A percentile compares a stretch with the other conserved stretches of the same genome.
Conservation (phyloP, 53 echinoderm and acorn worm genomes). For the Echinometra lucunter region DNA sequence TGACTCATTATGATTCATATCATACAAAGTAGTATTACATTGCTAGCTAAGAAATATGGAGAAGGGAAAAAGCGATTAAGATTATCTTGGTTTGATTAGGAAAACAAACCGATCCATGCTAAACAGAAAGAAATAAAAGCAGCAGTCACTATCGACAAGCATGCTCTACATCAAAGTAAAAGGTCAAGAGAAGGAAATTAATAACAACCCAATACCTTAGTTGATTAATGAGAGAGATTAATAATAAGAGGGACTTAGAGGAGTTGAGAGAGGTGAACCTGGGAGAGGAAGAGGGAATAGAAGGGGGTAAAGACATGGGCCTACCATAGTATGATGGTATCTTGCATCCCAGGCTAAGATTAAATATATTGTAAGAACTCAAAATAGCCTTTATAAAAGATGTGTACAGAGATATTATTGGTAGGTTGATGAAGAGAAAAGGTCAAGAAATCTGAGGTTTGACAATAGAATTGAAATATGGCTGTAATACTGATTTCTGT, state of each 20-base stretch:
- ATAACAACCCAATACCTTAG: not conserved
- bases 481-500: not conserved
- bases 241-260: not conserved
- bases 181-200: slow-evolving; percentile 44
- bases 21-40: not conserved
- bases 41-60: not conserved
- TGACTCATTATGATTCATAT: slow-evolving; percentile 5
- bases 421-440: not conserved
- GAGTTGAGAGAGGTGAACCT: not conserved
- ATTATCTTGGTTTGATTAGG: not conserved
- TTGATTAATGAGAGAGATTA: slow-evolving; percentile 37
- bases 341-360: not conserved
- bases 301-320: not conserved
- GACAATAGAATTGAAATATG: not conserved
- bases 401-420: not conserved
- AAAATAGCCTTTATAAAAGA: not conserved
- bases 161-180: not conserved
- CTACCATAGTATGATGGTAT: not conserved
- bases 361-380: not conserved
- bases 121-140: not conserved
- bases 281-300: slow-evolving; percentile 9
- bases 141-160: not conserved
- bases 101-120: not conserved
- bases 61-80: not conserved
- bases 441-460: not conserved